Evolutionary conservation across 2,797 vertebrate genomes (phyloP), one percentile per base, ranked within the genome.

Genomic region (Malacoctenus gilli): DNA sequence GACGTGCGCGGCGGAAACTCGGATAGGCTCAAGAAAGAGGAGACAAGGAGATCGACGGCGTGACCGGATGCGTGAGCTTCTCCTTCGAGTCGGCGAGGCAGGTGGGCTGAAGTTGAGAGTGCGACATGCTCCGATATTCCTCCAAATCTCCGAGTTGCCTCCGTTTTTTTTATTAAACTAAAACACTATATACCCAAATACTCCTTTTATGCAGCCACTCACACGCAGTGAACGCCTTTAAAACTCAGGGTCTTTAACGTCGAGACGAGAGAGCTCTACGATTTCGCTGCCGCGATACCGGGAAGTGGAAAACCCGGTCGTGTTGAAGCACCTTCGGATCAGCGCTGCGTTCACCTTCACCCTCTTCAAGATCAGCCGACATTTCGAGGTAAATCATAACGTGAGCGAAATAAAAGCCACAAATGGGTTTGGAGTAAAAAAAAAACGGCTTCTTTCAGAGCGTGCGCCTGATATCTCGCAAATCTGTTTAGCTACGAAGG

Each of bases 51-150:
- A 76, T 77, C 49, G 69, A 40, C 36, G 32, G 57, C 63, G 67
- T 67, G 67, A 75, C 68, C 67, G 50, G 41, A 51, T 70, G 48
- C 54, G 42, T 65, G 59, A 66, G 62, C 61, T 75, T 73, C 75
- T 34, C 48, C 51, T 54, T 39, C 43, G n/a, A n/a, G n/a, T 72
- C 47, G 70, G 32, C 11, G 50, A 35, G 30, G 16, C 21, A 23
- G 53, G 55, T 60, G 36, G 28, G 19, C 35, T 25, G 25, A 31
- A 40, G 30, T 56, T 62, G 56, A 62, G 44, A 62, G 44, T 37
- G 42, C 28, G 8, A 49, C 21, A n/a, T 47, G 58, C 23, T 16
- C 32, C 47, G 41, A 34, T 22, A 72, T 59, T 16, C 32, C 28
- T 47, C 25, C 15, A 53, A 64, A 69, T 50, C 20, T 31, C 55